phyloP scores from a whole-genome alignment of 1,140 invertebrate species.

The Trachelipus rathkii region DNA sequence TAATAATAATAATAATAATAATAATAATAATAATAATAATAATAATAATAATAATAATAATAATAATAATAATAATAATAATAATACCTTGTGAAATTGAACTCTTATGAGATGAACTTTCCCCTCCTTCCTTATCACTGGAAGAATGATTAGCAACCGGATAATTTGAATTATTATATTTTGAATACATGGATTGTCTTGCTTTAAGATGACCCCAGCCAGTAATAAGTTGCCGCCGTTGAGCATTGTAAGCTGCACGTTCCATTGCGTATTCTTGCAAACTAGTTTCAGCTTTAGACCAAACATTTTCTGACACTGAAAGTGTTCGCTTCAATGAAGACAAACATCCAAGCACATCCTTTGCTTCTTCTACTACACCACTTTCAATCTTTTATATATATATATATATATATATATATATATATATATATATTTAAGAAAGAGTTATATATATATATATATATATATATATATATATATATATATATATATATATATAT shows the following conservation, averaged over 20 bases:
- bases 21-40: too few relatives aligned
- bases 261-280: constrained; percentile 39
- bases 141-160: background rate
- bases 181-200: constrained; percentile 20
- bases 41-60: too few relatives aligned
- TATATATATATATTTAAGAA: too few relatives aligned
- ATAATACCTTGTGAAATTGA: background rate
- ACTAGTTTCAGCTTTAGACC: constrained; percentile 31
- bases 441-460: too few relatives aligned
- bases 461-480: too few relatives aligned
- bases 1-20: too few relatives aligned
- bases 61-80: too few relatives aligned
- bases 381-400: background rate
- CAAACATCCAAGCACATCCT: constrained; percentile 32
- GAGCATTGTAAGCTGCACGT: constrained; percentile 31
- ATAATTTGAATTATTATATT: background rate
- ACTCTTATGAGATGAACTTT: background rate
- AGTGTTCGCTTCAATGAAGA: constrained; percentile 35
- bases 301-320: constrained; percentile 31
- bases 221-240: constrained; percentile 33
- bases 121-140: background rate
- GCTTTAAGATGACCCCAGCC: constrained; percentile 40
- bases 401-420: too few relatives aligned
- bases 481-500: too few relatives aligned
- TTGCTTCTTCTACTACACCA: constrained; percentile 16